Base-by-base conservation (phyloP, 2,113 vertebrate genomes). In the Nestor notabilis region DNA sequence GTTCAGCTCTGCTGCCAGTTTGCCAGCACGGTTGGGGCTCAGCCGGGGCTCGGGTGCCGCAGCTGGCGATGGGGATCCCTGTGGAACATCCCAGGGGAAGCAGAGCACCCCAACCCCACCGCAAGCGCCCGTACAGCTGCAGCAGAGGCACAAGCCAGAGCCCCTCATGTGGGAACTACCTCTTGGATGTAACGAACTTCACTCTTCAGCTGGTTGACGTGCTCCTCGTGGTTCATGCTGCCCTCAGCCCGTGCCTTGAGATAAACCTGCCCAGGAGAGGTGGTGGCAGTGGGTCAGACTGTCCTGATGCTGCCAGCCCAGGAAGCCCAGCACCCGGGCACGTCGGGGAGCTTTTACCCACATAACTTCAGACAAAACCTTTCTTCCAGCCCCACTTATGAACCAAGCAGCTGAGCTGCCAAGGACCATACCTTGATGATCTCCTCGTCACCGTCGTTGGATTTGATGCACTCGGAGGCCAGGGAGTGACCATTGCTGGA, bases 101-200 rank as follows among this genome's bases (percentile, higher is more conserved):
- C 87, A 10, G 27, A 71, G 82, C 24, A 0, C 31, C 66, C 58
- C 14, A 4, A 41, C 85, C 79, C 39, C 8, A 5, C 44, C 2
- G 2, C 35, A 25, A 80, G 83, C 66, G 37, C 66, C 66, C 31
- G 21, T 13, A 23, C 4, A 9, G 56, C 56, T 35, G 56, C 33
- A 58, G 33, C 55, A 58, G 55, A 9, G 9, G 2, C 5, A 5
- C 28, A 10, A 56, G 31, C 25, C 77, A 6, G 55, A 71, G 70
- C 63, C 33, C 79, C 56, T 5, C 5, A 0, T 1, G 13, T 2
- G 1, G n/a, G 35, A 71, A 13, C 35, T 88, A 99, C 99, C 99
- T 99, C 98, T 88, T 99, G 99, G 52, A 99, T 99, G 77, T 99
- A 98, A 13, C 98, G 97, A 56, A 98, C 98, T 97, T 99, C 99